Evolutionary conservation across 2,888 invertebrate genomes (phyloP).

Genomic region (Phorcus lineatus): DNA sequence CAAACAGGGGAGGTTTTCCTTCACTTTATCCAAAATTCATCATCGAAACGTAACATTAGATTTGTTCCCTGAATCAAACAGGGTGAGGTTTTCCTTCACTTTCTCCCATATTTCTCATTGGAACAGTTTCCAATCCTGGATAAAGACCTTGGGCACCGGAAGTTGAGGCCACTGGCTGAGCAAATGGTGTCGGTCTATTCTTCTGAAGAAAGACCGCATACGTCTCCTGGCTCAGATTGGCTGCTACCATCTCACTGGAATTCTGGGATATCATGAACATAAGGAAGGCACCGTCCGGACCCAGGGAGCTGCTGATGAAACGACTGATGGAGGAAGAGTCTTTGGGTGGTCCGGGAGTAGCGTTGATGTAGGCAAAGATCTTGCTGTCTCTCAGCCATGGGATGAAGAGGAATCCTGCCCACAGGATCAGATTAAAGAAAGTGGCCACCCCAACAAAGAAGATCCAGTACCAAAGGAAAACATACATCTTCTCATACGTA

Average conservation of each 20-base stretch:
- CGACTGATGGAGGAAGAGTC: not conserved
- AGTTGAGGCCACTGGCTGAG: too few relatives aligned
- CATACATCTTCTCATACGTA: not conserved
- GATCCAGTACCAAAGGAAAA: constrained; percentile 16
- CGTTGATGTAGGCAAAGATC: not conserved
- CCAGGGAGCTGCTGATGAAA: not conserved
- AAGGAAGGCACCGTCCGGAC: not conserved
- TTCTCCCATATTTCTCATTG: too few relatives aligned
- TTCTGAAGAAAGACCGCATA: not conserved
- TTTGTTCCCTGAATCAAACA: too few relatives aligned
- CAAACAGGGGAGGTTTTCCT: too few relatives aligned
- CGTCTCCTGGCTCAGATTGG: not conserved
- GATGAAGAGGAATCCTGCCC: not conserved
- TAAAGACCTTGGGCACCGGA: too few relatives aligned
- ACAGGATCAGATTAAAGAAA: not conserved
- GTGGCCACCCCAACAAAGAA: not conserved
- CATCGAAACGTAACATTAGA: too few relatives aligned
- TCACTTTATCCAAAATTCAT: too few relatives aligned
- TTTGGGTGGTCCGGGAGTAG: not conserved
- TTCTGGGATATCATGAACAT: constrained; percentile 2
- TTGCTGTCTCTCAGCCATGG: not conserved
- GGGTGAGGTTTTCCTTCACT: too few relatives aligned
- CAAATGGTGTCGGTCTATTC: not conserved
- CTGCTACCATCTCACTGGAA: not conserved
- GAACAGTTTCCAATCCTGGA: too few relatives aligned